Evolutionary conservation across 2,888 invertebrate species (phyloP).

Genomic region (Autographa gamma): DNA sequence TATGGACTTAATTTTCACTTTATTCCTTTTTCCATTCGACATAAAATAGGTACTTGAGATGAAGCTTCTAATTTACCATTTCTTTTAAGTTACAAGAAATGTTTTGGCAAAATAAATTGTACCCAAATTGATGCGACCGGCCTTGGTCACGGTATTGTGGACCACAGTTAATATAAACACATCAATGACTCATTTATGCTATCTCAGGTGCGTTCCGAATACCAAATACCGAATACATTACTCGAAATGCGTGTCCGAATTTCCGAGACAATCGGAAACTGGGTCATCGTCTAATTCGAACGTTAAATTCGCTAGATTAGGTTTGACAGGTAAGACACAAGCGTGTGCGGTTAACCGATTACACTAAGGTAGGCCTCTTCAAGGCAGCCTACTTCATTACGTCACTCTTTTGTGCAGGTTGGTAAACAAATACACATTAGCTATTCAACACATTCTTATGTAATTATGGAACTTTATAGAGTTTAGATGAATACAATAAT

Average conservation of each 20-base stretch:
- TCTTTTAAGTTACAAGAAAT: slow-evolving; percentile 38
- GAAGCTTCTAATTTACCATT: slow-evolving; percentile 9
- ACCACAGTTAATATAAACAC: slow-evolving; percentile 51
- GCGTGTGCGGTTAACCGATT: slow-evolving; percentile 33
- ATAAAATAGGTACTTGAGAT: not conserved
- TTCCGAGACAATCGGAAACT: slow-evolving; percentile 59
- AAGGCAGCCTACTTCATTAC: slow-evolving; percentile 31
- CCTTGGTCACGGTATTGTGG: slow-evolving; percentile 52
- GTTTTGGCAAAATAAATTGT: slow-evolving; percentile 26
- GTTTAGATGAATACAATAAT: not conserved
- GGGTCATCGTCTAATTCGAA: slow-evolving; percentile 54
- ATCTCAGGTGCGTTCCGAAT: slow-evolving; percentile 61
- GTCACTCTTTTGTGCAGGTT: slow-evolving; percentile 10
- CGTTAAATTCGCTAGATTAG: slow-evolving; percentile 53
- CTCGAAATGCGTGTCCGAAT: slow-evolving; percentile 58
- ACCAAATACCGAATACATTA: slow-evolving; percentile 54
- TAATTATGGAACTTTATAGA: slow-evolving; percentile 3
- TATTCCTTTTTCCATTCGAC: not conserved
- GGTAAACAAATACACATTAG: not conserved
- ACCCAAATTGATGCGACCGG: slow-evolving; percentile 18
- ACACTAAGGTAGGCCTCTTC: slow-evolving; percentile 19
- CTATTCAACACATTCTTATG: not conserved
- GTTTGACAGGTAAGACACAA: slow-evolving; percentile 42
- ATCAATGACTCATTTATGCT: slow-evolving; percentile 58
- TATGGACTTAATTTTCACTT: not conserved